Percentiles rank a stretch among this genome's conserved stretches.
phyloP scores from a whole-genome alignment of 2,888 invertebrate genomes.

The Autographa gamma region DNA sequence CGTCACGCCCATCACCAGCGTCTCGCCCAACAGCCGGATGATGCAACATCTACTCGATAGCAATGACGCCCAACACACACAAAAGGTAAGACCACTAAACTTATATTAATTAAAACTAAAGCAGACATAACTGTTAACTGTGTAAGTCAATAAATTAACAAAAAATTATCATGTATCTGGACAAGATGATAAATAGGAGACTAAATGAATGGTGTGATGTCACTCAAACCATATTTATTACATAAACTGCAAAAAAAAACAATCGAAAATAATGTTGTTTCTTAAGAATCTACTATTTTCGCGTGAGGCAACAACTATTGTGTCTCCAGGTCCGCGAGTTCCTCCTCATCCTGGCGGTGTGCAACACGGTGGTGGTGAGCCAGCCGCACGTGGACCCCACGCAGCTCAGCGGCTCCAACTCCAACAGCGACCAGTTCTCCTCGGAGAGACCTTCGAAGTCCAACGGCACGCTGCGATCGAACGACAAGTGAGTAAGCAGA shows the following conservation, averaged over 20 bases:
- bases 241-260: too few species aligned
- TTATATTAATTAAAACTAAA: neutral
- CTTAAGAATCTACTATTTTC: too few species aligned
- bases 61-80: constrained; percentile 89
- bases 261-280: too few species aligned
- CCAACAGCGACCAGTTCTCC: constrained; percentile 82
- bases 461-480: constrained; percentile 79
- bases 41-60: constrained; percentile 79
- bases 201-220: too few species aligned
- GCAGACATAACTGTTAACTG: neutral
- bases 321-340: constrained; percentile 93
- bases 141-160: neutral
- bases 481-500: constrained; percentile 78
- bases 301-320: neutral
- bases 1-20: constrained; percentile 84
- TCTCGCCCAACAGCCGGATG: constrained; percentile 81
- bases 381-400: constrained; percentile 93
- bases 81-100: constrained; percentile 75
- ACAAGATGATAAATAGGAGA: too few species aligned
- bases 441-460: constrained; percentile 72
- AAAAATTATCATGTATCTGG: too few species aligned
- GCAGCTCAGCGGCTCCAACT: constrained; percentile 89
- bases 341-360: constrained; percentile 96
- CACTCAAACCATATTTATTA: too few species aligned
- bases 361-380: constrained; percentile 99